Conservation (phyloP, 2,888 invertebrate species). For the Pycnomerus fuliginosus region DNA sequence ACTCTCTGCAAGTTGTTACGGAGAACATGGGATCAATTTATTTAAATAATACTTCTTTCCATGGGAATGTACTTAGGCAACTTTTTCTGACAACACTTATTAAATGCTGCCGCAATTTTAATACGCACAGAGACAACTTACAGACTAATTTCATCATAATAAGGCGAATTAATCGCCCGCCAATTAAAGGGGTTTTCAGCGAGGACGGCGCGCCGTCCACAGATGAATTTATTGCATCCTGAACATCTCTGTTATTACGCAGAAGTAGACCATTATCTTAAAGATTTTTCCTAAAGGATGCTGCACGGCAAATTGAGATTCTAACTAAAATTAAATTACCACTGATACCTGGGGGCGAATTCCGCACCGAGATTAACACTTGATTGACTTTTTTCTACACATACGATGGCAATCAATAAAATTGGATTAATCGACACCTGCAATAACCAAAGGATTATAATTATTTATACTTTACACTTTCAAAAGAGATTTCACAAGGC, state of each 20-base stretch:
- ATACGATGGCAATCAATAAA: no score
- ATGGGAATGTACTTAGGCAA: slow-evolving; percentile 29
- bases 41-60: slow-evolving; percentile 29
- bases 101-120: slow-evolving; percentile 29
- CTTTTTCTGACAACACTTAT: slow-evolving; percentile 27
- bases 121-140: slow-evolving; percentile 22
- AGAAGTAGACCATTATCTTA: no score
- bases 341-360: no score
- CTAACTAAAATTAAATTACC: no score
- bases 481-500: no score
- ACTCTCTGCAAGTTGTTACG: slow-evolving; percentile 27
- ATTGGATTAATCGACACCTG: no score
- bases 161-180: slow-evolving; percentile 23
- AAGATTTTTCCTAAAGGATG: no score
- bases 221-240: slow-evolving; percentile 19
- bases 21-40: slow-evolving; percentile 30
- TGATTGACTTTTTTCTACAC: no score
- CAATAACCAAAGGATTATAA: no score
- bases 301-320: no score
- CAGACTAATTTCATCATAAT: slow-evolving; percentile 20
- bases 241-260: slow-evolving; percentile 18
- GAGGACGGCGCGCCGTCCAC: slow-evolving; percentile 6
- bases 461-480: no score
- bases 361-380: no score
- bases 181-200: slow-evolving; percentile 26